Evolutionary conservation across 2,113 vertebrate species (phyloP).

Genomic region (Megaceryle torquata): DNA sequence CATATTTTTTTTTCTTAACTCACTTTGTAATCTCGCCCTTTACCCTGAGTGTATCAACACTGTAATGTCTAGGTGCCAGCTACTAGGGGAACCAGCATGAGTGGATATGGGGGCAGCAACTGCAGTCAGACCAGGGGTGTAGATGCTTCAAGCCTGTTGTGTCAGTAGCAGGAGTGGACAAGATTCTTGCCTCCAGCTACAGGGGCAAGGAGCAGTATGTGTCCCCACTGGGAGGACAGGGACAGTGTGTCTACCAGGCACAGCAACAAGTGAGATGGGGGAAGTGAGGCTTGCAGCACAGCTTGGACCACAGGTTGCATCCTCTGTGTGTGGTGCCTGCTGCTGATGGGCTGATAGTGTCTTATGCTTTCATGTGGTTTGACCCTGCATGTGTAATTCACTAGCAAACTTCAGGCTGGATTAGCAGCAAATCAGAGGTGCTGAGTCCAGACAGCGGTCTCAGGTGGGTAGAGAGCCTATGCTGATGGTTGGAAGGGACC

Average conservation of each 20-base stretch:
- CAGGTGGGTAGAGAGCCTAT: not conserved
- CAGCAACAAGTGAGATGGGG: fast-evolving
- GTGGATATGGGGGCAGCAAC: not conserved
- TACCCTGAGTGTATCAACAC: not conserved
- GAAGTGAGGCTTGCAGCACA: not conserved
- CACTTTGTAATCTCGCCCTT: not conserved
- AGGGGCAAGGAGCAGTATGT: fast-evolving
- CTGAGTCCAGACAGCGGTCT: fast-evolving
- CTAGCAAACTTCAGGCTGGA: not conserved
- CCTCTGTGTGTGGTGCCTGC: not conserved
- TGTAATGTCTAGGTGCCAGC: not conserved
- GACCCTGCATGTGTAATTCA: not conserved
- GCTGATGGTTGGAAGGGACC: not conserved
- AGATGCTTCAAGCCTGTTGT: too few species aligned
- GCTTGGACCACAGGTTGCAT: not conserved
- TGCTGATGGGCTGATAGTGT: not conserved
- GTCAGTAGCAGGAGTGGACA: not conserved
- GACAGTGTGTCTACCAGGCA: fast-evolving
- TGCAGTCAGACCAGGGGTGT: not conserved
- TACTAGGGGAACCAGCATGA: not conserved
- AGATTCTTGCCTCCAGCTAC: not conserved
- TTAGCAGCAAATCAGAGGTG: not conserved
- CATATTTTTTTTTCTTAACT: not conserved
- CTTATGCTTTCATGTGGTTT: not conserved
- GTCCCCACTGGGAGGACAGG: not conserved